Evolutionary conservation across 1,140 invertebrate species (phyloP), one percentile per base, ranked within the genome.

Genomic region (Drosophila azteca): DNA sequence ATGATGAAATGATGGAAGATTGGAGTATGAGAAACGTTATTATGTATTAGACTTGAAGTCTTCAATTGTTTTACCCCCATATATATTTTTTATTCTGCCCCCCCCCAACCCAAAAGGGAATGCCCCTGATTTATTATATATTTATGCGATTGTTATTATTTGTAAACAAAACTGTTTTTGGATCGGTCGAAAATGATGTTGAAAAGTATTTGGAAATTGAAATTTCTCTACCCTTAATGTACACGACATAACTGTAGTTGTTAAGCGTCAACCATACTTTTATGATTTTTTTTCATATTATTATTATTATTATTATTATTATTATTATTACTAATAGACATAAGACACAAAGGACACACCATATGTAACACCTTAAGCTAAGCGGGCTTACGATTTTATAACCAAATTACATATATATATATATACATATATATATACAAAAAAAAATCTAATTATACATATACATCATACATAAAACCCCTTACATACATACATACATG

Each of bases 351-450:
- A 62, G 50, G 48, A 77, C 51, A 77, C 58, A 78, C 53, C 76
- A 54, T 80, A 79, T 81, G 80, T 59, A 71, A 61, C 41, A 57
- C 59, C 55, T 64, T 72, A 69, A 62, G 77, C 64, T 85, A 83
- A 81, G 77, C 82, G 82, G 81, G 81, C 81, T 85, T 85, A 85
- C 81, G 82, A 85, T 85, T 85, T 85, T 85, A 87, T 87, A 87
- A 85, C 69, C 82, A 82, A 82, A 87, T 60, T 61, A 79, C 67
- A 61, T 74, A 72, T 58, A 64, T 58, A 62, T 20, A 20, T 61
- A 79, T 67, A 61, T 74, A 72, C 49, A 60, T 44, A 63, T 57
- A 79, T 61, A 61, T 69, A 68, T 53, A 65, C 49, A 58, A 63
- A 73, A 63, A 73, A 45, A 62, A 63, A 68, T 53, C 72, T 74